Percentiles rank a stretch among this genome's conserved stretches.
phyloP scores from a whole-genome alignment of 2,113 vertebrate species.

The Rhegmatorhina hoffmannsi region DNA sequence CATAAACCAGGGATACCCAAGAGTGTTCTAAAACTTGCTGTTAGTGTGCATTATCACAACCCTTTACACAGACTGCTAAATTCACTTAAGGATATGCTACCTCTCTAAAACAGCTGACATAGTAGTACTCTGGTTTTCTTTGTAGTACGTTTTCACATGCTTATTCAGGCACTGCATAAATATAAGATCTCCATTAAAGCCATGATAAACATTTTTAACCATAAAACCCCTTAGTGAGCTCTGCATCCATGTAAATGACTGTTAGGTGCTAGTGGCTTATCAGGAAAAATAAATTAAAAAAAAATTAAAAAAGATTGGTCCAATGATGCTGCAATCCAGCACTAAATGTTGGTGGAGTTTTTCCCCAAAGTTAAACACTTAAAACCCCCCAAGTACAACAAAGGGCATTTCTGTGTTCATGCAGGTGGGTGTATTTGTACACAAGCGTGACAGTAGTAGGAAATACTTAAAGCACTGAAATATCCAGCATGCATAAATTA shows the following conservation, averaged over 20 bases:
- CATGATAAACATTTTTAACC: not conserved
- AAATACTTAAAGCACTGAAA: not conserved
- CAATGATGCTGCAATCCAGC: not conserved
- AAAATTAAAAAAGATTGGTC: not conserved
- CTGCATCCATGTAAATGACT: not conserved
- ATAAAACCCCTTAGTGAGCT: not conserved
- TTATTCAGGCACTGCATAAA: not conserved
- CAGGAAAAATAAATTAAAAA: not conserved
- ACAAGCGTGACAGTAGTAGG: not conserved
- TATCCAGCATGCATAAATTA: not conserved
- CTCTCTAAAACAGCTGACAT: not conserved
- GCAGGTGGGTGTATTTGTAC: not conserved
- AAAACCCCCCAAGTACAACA: not conserved
- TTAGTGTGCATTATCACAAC: not conserved
- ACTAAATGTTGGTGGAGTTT: not conserved
- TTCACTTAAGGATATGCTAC: not conserved
- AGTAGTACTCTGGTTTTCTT: not conserved
- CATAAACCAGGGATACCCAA: not conserved
- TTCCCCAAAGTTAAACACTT: not conserved
- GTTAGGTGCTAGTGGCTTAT: not conserved
- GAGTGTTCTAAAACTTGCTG: not conserved
- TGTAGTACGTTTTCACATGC: not conserved
- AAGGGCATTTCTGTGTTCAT: not conserved
- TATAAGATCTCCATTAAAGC: not conserved
- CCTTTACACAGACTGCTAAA: not conserved